Conservation (phyloP, 53 echinoderm and acorn worm genomes). For the Apostichopus leukothele region DNA sequence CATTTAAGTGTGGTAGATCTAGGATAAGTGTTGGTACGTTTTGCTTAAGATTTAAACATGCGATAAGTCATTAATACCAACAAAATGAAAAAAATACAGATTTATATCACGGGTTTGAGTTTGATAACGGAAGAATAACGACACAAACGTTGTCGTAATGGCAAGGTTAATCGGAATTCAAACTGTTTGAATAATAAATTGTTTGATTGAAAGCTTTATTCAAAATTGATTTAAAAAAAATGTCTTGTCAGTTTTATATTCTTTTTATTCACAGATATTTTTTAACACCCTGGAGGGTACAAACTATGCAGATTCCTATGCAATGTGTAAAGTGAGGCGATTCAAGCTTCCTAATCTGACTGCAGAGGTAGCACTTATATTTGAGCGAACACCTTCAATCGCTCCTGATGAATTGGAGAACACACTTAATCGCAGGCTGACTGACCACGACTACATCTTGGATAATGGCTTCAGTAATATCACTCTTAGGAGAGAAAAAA, state of each 20-base stretch:
- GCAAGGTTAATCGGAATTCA: too few relatives aligned
- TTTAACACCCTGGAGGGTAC: background rate
- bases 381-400: background rate
- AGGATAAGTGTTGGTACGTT: too few relatives aligned
- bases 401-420: background rate
- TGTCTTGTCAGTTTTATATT: background rate
- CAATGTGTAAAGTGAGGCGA: background rate
- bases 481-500: slow-evolving; percentile 13
- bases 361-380: slow-evolving; percentile 2
- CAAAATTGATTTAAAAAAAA: too few relatives aligned
- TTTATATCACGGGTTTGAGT: too few relatives aligned
- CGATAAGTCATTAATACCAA: too few relatives aligned
- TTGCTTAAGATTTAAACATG: too few relatives aligned
- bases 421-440: background rate
- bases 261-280: background rate
- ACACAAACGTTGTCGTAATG: too few relatives aligned
- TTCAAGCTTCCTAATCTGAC: background rate
- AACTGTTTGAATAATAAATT: too few relatives aligned
- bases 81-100: too few relatives aligned
- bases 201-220: too few relatives aligned
- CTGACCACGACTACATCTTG: background rate
- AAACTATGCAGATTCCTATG: background rate
- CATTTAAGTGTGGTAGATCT: too few relatives aligned
- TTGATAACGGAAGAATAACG: too few relatives aligned
- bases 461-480: slow-evolving; percentile 4